These are phyloP conservation scores for Hippoglossus hippoglossus DNA, from an alignment of 2,797 vertebrate genomes.

Conservation along the genomic window DNA sequence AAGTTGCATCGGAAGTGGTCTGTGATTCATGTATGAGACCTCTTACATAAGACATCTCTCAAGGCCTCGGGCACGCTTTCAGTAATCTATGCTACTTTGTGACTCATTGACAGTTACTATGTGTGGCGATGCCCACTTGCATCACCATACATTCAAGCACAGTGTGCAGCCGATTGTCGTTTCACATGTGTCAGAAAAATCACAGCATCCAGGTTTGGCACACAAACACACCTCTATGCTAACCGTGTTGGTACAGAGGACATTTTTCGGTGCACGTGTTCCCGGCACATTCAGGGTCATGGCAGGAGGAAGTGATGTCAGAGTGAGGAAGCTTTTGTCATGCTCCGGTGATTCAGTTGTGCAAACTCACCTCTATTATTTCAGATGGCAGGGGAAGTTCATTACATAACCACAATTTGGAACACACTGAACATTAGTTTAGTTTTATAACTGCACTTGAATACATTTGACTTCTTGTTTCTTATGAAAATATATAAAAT, in stretches of 20 bases:
- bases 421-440: neutral
- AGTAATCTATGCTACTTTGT: conserved; percentile 61
- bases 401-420: neutral
- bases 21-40: conserved; percentile 48
- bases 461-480: too few species aligned
- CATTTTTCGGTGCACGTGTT: neutral
- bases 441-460: too few species aligned
- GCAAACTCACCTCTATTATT: neutral
- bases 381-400: neutral
- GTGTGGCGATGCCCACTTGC: conserved; percentile 42
- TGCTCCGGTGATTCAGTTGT: neutral
- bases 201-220: neutral
- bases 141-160: conserved; percentile 25
- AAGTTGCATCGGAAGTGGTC: conserved; percentile 17
- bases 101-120: conserved; percentile 68
- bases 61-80: conserved; percentile 53
- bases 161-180: neutral
- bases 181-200: conserved; percentile 3
- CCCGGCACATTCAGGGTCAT: neutral
- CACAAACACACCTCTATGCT: neutral
- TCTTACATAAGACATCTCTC: conserved; percentile 57
- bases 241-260: neutral
- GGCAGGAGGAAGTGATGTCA: conserved; percentile 43
- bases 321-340: neutral
- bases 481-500: too few species aligned